phyloP scores from a whole-genome alignment of 2,113 vertebrate genomes.

The Nicator chloris region DNA sequence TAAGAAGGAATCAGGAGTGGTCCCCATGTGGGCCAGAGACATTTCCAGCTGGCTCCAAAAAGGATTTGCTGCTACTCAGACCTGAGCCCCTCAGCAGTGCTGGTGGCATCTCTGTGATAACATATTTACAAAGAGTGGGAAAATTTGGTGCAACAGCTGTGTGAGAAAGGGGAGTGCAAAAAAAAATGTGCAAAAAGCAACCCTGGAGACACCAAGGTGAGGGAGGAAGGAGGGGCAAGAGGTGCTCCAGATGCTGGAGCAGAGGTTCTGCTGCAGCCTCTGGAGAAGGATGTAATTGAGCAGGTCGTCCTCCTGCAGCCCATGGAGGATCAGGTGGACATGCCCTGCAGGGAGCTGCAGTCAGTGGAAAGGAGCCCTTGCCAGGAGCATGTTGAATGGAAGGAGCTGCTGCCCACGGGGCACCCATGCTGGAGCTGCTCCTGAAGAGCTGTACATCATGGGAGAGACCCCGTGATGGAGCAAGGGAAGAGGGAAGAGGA shows the following conservation, averaged over 20 bases:
- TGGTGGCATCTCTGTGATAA: not conserved
- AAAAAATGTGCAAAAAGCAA: not conserved
- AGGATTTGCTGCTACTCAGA: not conserved
- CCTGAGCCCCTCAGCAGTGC: not conserved
- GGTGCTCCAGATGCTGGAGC: not conserved
- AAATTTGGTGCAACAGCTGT: not conserved
- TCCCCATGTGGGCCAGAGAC: not conserved
- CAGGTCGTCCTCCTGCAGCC: not conserved
- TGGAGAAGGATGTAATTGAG: not conserved
- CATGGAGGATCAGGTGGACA: not conserved
- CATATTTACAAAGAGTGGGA: not conserved
- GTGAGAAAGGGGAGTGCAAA: not conserved
- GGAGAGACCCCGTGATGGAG: accelerated
- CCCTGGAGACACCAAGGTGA: not conserved
- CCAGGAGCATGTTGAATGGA: not conserved
- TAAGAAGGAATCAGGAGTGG: not conserved
- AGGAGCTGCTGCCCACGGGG: not conserved
- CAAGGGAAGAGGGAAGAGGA: not conserved
- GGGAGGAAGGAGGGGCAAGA: not conserved
- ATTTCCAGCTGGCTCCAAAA: not conserved
- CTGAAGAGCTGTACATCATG: not conserved
- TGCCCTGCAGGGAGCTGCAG: not conserved
- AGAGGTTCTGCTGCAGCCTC: not conserved
- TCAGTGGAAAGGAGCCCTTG: not conserved
- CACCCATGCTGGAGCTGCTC: not conserved